Evolutionary conservation across 2,888 invertebrate species (phyloP).

Genomic region (Hydrotaea diabolus): DNA sequence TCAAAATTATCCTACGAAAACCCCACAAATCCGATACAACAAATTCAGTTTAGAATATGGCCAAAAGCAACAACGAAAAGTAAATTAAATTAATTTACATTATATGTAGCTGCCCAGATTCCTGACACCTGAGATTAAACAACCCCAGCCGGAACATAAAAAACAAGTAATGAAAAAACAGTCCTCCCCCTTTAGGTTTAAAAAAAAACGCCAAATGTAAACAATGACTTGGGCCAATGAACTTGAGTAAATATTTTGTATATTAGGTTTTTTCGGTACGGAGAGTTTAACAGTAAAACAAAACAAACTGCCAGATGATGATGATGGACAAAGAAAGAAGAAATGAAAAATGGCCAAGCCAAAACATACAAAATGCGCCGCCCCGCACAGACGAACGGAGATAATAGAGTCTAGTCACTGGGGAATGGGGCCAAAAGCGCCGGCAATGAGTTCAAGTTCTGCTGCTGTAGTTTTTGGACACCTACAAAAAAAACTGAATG

Average conservation of each 20-base stretch:
- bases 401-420: background rate
- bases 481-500: background rate
- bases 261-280: background rate
- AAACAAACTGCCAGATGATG: too few species aligned
- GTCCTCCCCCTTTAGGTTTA: background rate
- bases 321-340: background rate
- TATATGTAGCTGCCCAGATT: background rate
- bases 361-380: too few species aligned
- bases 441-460: constrained; percentile 42
- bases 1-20: too few species aligned
- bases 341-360: background rate
- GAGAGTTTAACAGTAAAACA: background rate
- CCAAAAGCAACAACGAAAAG: background rate
- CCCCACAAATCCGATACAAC: too few species aligned
- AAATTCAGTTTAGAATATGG: background rate
- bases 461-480: background rate
- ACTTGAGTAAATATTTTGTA: constrained; percentile 8
- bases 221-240: constrained; percentile 35
- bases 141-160: background rate
- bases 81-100: background rate
- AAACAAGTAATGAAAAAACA: background rate
- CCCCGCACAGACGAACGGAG: background rate
- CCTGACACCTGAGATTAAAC: background rate
- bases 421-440: constrained; percentile 1
- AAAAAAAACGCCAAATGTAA: background rate